Conservation (phyloP, 2,113 vertebrate genomes). For the Syrmaticus mikado region DNA sequence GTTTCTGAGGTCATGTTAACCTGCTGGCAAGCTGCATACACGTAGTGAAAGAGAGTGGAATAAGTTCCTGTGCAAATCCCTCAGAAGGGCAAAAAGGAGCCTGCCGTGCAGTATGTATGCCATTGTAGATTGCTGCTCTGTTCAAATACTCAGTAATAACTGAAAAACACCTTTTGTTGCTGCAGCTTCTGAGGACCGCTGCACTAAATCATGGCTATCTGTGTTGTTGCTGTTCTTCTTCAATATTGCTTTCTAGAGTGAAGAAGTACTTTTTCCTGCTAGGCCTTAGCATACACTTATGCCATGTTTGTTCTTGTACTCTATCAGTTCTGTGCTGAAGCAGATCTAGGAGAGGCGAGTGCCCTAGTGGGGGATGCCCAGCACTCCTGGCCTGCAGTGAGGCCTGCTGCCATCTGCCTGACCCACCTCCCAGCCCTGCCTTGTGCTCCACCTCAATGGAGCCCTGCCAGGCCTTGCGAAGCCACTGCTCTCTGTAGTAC, state of each 20-base stretch:
- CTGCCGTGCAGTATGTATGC: not conserved
- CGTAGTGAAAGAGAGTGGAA: not conserved
- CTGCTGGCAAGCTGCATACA: not conserved
- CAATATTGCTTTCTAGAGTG: not conserved
- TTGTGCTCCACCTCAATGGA: not conserved
- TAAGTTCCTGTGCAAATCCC: not conserved
- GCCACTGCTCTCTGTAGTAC: not conserved
- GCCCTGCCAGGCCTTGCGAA: not conserved
- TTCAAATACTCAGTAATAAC: not conserved
- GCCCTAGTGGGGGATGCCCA: not conserved
- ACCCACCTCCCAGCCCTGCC: rapidly evolving
- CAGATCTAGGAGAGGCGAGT: not conserved
- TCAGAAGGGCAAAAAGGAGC: not conserved
- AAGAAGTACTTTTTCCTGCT: not conserved
- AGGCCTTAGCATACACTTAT: not conserved
- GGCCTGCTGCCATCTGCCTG: rapidly evolving
- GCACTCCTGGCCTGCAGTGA: not conserved
- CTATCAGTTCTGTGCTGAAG: rapidly evolving
- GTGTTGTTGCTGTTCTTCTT: not conserved
- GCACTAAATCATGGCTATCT: not conserved
- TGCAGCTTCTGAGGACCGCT: not conserved
- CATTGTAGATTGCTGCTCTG: not conserved
- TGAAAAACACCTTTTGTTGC: not conserved
- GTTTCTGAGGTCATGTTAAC: not conserved
- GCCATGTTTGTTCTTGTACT: not conserved